phyloP scores from a whole-genome alignment of 2,888 invertebrate species.

The Microdon myrmicae region DNA sequence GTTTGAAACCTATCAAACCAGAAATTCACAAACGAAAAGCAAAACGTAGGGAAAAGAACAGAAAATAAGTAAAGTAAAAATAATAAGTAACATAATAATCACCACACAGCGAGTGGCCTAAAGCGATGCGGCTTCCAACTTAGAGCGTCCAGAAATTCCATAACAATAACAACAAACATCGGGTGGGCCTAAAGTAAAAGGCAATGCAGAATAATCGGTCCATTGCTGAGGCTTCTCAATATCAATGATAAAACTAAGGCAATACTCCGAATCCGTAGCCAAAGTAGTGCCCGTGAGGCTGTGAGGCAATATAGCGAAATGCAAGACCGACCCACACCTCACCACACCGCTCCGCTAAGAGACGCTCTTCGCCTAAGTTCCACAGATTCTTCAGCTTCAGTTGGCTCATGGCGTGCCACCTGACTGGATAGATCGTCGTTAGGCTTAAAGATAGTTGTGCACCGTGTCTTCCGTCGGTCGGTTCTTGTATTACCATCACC shows the following conservation, averaged over 20 bases:
- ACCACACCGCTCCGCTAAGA: conserved; percentile 13
- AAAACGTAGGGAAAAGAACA: too few species aligned
- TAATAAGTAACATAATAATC: conserved; percentile 2
- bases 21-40: conserved; percentile 41
- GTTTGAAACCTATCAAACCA: conserved; percentile 47
- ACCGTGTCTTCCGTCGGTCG: not conserved
- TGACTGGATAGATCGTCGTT: conserved; percentile 41
- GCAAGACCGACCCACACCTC: conserved; percentile 15
- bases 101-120: conserved; percentile 10
- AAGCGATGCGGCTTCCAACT: conserved; percentile 32
- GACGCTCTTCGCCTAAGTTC: conserved; percentile 35
- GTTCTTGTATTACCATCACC: conserved; percentile 16
- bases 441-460: conserved; percentile 9
- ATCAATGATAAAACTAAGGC: conserved; percentile 6
- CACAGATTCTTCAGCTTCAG: conserved; percentile 46
- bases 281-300: conserved; percentile 21
- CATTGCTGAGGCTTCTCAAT: conserved; percentile 28
- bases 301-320: conserved; percentile 7
- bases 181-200: conserved; percentile 43
- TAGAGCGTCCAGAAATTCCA: conserved; percentile 15
- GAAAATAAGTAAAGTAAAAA: too few species aligned
- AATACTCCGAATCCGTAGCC: conserved; percentile 21
- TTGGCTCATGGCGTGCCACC: conserved; percentile 51
- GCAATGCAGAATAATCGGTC: conserved; percentile 14
- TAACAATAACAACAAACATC: conserved; percentile 12